Percentiles rank a stretch among this genome's conserved stretches.
These are phyloP conservation scores for Aplysina aerophoba DNA, from an alignment of 37 sponge, comb jelly and placozoan genomes.

Conservation along the genomic window DNA sequence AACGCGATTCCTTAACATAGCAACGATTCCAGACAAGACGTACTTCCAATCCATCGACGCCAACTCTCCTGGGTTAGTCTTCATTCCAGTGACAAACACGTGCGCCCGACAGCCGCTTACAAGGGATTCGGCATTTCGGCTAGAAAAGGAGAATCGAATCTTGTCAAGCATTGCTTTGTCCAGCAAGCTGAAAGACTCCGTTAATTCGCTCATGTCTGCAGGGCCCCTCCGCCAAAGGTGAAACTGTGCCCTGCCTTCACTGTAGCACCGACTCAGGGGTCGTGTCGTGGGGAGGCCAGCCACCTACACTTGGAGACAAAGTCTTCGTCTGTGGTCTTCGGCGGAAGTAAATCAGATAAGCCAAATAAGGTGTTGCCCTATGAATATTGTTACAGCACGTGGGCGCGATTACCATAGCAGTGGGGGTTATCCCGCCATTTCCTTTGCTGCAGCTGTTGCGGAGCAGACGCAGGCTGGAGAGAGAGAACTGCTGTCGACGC, in stretches of 20 bases:
- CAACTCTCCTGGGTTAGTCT: conserved; percentile 31
- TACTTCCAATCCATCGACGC: conserved; percentile 71
- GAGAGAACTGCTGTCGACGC: no score
- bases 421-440: not conserved
- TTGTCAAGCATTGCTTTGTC: conserved; percentile 62
- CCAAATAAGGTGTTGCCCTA: not conserved
- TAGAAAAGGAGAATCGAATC: conserved; percentile 74
- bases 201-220: no score
- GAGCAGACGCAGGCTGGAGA: no score
- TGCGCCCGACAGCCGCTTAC: conserved; percentile 64
- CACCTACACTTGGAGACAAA: no score
- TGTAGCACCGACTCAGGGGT: no score
- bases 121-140: conserved; percentile 72
- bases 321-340: no score
- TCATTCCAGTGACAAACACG: conserved; percentile 56
- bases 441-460: no score
- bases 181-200: not conserved
- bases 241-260: no score
- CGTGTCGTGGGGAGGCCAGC: no score
- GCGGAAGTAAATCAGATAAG: no score
- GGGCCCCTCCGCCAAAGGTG: no score
- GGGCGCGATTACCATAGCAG: conserved; percentile 17
- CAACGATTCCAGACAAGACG: conserved; percentile 65
- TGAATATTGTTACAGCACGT: conserved; percentile 16
- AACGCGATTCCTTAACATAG: conserved; percentile 70